Percentiles rank a stretch among this genome's conserved stretches.
phyloP scores from a whole-genome alignment of 2,797 vertebrate genomes.

The Schizopygopsis malacanthus region DNA sequence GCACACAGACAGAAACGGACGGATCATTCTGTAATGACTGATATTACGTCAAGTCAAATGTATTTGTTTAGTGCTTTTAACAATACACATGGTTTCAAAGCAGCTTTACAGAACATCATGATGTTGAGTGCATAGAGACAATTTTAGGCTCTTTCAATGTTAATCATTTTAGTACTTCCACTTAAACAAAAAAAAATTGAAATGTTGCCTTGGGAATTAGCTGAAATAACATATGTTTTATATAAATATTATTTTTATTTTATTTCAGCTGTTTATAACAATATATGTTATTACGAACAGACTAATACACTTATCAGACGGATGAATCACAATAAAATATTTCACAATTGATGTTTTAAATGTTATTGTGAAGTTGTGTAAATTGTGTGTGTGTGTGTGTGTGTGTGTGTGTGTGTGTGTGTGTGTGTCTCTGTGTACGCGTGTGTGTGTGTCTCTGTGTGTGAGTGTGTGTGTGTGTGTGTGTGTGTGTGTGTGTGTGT shows the following conservation, averaged over 20 bases:
- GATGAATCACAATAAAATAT: background rate
- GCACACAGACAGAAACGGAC: conserved; percentile 67
- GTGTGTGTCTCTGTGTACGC: too few species aligned
- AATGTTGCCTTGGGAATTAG: background rate
- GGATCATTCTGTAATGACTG: background rate
- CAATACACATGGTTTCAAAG: background rate
- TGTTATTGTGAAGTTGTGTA: background rate
- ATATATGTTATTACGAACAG: background rate
- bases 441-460: too few species aligned
- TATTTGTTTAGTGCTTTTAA: background rate
- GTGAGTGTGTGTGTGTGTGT: too few species aligned
- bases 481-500: too few species aligned
- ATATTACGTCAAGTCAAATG: background rate
- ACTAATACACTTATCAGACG: background rate
- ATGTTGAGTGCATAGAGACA: background rate
- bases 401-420: too few species aligned
- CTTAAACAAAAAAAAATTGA: too few species aligned
- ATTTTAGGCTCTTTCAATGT: too few species aligned
- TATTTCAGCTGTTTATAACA: background rate
- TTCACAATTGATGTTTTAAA: background rate
- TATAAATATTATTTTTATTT: too few species aligned
- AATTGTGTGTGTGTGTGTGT: too few species aligned
- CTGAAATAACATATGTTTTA: background rate
- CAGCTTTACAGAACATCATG: background rate
- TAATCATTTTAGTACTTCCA: too few species aligned